Evolutionary conservation across 2,797 vertebrate genomes (phyloP), one percentile per base, ranked within the genome.

Genomic region (Chiroxiphia lanceolata): DNA sequence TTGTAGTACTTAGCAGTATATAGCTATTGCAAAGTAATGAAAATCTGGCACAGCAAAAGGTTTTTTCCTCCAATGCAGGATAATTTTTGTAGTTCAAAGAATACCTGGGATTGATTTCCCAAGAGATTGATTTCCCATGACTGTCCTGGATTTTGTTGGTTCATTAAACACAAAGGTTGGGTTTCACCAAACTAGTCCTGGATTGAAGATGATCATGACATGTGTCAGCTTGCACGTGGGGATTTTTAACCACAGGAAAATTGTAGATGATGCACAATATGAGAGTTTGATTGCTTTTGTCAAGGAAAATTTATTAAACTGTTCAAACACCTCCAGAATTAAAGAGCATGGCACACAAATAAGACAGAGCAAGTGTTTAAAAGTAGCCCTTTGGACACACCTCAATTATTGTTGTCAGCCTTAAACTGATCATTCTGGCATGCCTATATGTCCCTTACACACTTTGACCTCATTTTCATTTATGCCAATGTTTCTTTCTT

Each of bases 231-330:
- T 57, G 76, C 16, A 65, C 20, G 20, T 20, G 17, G 5, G 47
- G 50, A 68, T 94, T 96, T 96, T 97, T 91, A 90, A 80, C 71
- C 83, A 42, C 74, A 94, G 40, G 50, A 79, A 29, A 61, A 83
- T 29, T 54, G 74, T 87, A 53, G 53, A 64, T 80, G 45, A 14
- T 17, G 45, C 3, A 14, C 25, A 40, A 36, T 51, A 29, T 4
- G 7, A 22, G 9, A 64, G 7, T 60, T 80, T 47, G 40, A 11
- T 85, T 2, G 0, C 11, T 65, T 82, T 72, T 48, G 11, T 79
- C 23, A 59, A 69, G 38, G 47, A 83, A 72, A 61, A 33, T 21
- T 42, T 44, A 15, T 50, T 25, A 83, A 84, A 67, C 8, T 3
- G 13, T 36, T 70, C 18, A 61, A 8, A 13, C 1, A 10, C 15